Evolutionary conservation across 2,888 invertebrate species (phyloP), one percentile per base, ranked within the genome.

Genomic region (Ochropleura leucogaster): DNA sequence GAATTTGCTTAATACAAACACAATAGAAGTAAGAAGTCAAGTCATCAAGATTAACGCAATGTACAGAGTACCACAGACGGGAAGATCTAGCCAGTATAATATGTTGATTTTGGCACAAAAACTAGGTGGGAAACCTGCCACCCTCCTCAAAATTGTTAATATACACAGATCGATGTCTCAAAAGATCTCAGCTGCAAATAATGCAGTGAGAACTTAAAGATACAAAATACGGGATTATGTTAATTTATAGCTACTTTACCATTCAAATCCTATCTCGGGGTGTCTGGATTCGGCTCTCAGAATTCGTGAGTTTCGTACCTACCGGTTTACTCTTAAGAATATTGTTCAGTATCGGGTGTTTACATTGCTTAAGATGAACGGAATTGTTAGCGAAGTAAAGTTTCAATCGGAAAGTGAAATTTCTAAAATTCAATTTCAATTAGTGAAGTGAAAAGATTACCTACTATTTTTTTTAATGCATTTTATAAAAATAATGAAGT

Each of bases 171-270:
- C 89, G 85, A 86, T 90, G 84, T 87, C 85, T 74, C 79, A 67
- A 85, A 90, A 89, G 89, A 88, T 90, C 90, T 91, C 90, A 91
- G 91, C 89, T 89, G 89, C 90, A 93, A 93, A 93, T 94, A 94
- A 94, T 93, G 94, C 94, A 92, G 89, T 88, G 91, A 90, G 92
- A 94, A 95, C 92, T 94, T 94, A 90, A 93, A 93, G 93, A 93
- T 91, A 94, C 94, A 94, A 95, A 86, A 94, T 93, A 93, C 94
- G 90, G 91, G 94, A 92, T 95, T 95, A 95, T 95, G 95, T 91
- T 94, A 95, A 95, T 95, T 91, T 94, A 89, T 90, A 93, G 91
- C 94, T 92, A 90, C 91, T 94, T 94, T 92, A 88, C 88, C 89
- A 94, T 95, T 94, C 94, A 95, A 94, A 95, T 94, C 94, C 93